Conservation (phyloP, 2,797 vertebrate genomes). For the Poecile montanus region DNA sequence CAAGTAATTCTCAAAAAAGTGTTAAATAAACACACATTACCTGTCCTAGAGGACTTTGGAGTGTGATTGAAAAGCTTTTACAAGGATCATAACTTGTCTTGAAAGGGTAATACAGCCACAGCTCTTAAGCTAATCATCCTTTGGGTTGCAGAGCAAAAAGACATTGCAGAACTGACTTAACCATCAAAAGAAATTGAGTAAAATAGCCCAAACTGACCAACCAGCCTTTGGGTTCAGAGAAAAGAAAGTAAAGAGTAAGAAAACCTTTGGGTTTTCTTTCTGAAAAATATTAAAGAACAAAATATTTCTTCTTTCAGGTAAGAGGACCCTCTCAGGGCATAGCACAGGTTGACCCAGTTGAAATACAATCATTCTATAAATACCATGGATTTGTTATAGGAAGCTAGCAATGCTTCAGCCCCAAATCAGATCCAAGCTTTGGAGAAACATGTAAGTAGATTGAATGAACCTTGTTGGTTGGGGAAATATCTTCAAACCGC, state of each 20-base stretch:
- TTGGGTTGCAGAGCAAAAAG: not conserved
- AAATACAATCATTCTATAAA: not conserved
- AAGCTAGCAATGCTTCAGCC: not conserved
- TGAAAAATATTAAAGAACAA: not conserved
- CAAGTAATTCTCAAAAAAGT: not conserved
- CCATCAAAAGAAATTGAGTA: not conserved
- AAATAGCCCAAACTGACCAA: not conserved
- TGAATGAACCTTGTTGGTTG: not conserved
- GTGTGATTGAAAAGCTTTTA: not conserved
- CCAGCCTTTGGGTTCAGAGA: not conserved
- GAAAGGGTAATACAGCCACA: not conserved
- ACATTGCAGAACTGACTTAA: not conserved
- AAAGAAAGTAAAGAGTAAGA: not conserved
- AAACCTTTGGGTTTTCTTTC: not conserved
- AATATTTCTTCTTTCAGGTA: not conserved
- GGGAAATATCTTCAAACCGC: not conserved
- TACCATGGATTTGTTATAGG: not conserved
- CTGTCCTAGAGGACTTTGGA: not conserved
- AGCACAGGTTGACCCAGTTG: not conserved
- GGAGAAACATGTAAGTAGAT: not conserved
- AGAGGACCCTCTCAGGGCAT: not conserved
- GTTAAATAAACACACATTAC: not conserved
- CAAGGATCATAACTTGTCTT: not conserved
- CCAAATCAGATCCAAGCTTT: not conserved
- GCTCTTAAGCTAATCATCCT: not conserved